phyloP scores from a whole-genome alignment of 2,113 vertebrate genomes.

The Amblyornis subalaris region DNA sequence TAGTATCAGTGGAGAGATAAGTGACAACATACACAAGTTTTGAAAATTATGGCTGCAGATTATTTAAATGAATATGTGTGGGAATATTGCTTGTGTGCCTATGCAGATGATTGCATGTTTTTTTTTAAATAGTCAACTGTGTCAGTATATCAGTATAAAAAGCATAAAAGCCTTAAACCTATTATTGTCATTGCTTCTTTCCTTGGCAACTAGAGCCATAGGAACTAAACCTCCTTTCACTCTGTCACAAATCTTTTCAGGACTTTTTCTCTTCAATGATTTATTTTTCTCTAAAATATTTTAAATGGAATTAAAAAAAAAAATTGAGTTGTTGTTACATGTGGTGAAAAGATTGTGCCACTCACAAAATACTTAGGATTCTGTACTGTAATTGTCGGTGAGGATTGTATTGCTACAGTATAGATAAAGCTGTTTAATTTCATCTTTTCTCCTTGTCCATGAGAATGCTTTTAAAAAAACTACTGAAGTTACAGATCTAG shows the following conservation, averaged over 20 bases:
- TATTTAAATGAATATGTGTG: background rate
- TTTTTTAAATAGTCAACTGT: background rate
- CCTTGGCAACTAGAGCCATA: background rate
- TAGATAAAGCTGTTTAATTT: background rate
- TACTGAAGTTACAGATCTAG: background rate
- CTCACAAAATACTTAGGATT: background rate
- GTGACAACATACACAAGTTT: background rate
- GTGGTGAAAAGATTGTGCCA: background rate
- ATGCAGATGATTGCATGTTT: background rate
- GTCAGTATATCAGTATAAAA: background rate
- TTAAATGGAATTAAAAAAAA: background rate
- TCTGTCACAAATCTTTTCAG: background rate
- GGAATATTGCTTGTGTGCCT: background rate
- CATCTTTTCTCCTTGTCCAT: background rate
- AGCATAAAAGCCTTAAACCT: background rate
- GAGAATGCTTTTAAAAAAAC: background rate
- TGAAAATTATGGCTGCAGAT: background rate
- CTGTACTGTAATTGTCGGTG: background rate
- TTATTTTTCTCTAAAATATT: background rate
- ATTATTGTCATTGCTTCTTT: background rate
- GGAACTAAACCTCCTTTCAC: background rate
- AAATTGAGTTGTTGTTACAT: background rate
- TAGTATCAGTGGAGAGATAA: background rate
- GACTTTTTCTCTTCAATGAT: background rate
- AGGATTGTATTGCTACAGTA: background rate